phyloP scores from a whole-genome alignment of 2,888 invertebrate genomes.

The Amiota mariae region DNA sequence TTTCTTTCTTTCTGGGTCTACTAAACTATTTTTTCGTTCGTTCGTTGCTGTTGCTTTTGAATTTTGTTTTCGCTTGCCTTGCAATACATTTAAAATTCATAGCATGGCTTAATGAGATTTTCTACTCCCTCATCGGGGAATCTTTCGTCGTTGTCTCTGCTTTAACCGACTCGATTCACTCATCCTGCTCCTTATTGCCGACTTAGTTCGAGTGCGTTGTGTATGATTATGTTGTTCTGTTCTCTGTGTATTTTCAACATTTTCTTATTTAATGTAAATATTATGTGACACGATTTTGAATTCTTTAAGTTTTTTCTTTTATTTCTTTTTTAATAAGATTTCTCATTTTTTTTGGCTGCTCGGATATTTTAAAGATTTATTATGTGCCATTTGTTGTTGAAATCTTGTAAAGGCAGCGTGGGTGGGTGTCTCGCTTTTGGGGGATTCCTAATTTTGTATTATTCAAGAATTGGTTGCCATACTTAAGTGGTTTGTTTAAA shows the following conservation, averaged over 20 bases:
- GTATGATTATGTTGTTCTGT: constrained; percentile 32
- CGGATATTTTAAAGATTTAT: constrained; percentile 5
- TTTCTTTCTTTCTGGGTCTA: background rate
- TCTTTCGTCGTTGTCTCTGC: constrained; percentile 21
- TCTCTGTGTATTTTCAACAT: constrained; percentile 47
- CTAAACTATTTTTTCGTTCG: constrained; percentile 55
- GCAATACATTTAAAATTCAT: constrained; percentile 64
- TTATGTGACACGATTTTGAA: constrained; percentile 55
- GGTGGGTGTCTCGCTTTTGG: constrained; percentile 14
- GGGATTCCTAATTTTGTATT: no score
- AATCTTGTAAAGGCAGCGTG: no score
- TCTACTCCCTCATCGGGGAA: constrained; percentile 39
- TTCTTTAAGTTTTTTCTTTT: constrained; percentile 25
- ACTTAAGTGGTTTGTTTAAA: no score
- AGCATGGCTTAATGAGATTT: constrained; percentile 63
- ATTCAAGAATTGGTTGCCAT: no score
- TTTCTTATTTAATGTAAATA: constrained; percentile 49
- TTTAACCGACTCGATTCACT: background rate
- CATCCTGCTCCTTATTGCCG: no score
- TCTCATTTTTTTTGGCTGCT: constrained; percentile 19
- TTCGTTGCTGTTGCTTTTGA: constrained; percentile 19
- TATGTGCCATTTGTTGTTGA: constrained; percentile 19
- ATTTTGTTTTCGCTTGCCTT: constrained; percentile 34
- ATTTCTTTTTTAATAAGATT: background rate
- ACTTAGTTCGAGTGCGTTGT: no score